These are phyloP conservation scores for Synanthedon vespiformis DNA, from an alignment of 2,888 invertebrate genomes.

Conservation along the genomic window DNA sequence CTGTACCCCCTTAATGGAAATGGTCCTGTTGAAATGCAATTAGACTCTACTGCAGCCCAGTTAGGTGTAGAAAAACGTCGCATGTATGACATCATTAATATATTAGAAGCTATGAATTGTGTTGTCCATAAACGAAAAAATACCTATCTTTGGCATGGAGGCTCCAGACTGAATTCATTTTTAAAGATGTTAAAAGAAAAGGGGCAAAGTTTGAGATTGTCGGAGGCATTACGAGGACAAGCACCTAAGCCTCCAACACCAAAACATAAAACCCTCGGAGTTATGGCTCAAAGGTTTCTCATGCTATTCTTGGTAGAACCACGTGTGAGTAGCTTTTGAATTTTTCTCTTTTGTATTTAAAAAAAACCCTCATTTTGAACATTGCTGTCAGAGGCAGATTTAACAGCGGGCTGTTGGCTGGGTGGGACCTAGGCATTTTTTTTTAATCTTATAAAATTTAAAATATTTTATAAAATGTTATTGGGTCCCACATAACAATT, in stretches of 20 bases:
- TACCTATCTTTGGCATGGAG: constrained; percentile 78
- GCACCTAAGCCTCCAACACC: constrained; percentile 61
- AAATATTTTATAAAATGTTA: too few species aligned
- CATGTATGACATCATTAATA: constrained; percentile 81
- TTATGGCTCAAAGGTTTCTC: constrained; percentile 77
- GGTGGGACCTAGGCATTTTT: too few species aligned
- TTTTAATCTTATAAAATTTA: too few species aligned
- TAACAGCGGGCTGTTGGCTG: not conserved
- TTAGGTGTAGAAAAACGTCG: constrained; percentile 76
- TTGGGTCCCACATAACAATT: too few species aligned
- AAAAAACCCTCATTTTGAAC: too few species aligned
- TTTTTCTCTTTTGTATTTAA: too few species aligned
- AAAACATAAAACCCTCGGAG: constrained; percentile 76
- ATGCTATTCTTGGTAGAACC: constrained; percentile 77
- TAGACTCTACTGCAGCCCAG: constrained; percentile 74
- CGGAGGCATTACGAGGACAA: constrained; percentile 62
- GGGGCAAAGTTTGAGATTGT: constrained; percentile 64
- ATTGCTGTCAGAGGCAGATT: too few species aligned
- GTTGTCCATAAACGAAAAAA: constrained; percentile 76
- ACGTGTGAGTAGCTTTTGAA: constrained; percentile 58
- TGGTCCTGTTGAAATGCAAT: constrained; percentile 68
- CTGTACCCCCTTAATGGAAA: constrained; percentile 66
- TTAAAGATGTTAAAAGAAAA: constrained; percentile 72
- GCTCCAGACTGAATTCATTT: constrained; percentile 70
- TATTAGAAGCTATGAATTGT: constrained; percentile 78